Evolutionary conservation across 2,113 vertebrate species (phyloP), one percentile per base, ranked within the genome.

Genomic region (Lampris megalopsis): DNA sequence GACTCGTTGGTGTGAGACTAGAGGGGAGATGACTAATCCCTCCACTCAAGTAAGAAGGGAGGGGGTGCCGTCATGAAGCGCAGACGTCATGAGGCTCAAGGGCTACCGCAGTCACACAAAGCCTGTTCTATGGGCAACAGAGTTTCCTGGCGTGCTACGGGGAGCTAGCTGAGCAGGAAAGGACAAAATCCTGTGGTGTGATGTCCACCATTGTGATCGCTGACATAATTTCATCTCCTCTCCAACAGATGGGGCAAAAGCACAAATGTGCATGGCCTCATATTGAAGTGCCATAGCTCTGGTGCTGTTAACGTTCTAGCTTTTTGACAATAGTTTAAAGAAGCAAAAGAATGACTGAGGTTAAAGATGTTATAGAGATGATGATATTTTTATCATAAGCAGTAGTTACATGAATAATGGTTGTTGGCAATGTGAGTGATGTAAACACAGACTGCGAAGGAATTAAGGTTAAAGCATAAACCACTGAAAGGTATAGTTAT

Each of bases 211-310:
- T 41, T 81, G 47, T 58, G 54, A 52, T 68, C 53, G 75, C 61
- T 59, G 61, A 42, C 61, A 37, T 35, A 53, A 62, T 81, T 91
- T 80, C 87, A 81, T 73, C 58, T 63, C 82, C 54, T 86, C 68
- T 85, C 92, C 93, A 94, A 92, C 84, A 94, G 92, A 90, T 92
- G 93, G 92, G 82, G 90, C 90, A 91, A 91, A 89, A 92, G 86
- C 75, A 92, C 86, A 90, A 72, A 71, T 69, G 66, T 47, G 38
- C 52, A 41, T 70, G 59, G 52, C 53, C 56, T 66, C 40, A 24
- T 41, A 48, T 52, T 48, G 75, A 68, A 69, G 61, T 82, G 10
- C 68, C 76, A 62, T 45, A 79, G 64, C 49, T 60, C 65, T 71
- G 52, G 6, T 9, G 42, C 3, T 11, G 24, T 75, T 54, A 56